Percentiles rank a stretch among this genome's conserved stretches.
Evolutionary conservation across 2,888 invertebrate species (phyloP).

Genomic region (Thysanoteuthis rhombus): DNA sequence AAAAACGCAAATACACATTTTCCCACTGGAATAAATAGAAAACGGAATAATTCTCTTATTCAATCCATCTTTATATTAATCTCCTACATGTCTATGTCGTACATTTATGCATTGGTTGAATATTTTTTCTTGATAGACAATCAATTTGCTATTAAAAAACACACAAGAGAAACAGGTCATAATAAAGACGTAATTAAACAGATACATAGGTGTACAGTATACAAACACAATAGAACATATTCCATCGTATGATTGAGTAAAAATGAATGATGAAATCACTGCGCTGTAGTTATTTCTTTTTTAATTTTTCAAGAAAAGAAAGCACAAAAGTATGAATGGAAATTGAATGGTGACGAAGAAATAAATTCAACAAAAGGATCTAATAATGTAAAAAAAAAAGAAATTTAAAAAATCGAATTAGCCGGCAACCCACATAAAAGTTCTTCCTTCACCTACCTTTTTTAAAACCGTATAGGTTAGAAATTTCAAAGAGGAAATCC

Average conservation of each 20-base stretch:
- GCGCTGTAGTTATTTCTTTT: neutral
- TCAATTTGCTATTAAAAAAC: too few relatives aligned
- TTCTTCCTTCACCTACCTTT: neutral
- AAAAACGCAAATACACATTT: neutral
- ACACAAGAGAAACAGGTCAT: too few relatives aligned
- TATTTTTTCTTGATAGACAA: too few relatives aligned
- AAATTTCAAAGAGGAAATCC: neutral
- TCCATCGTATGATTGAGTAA: neutral
- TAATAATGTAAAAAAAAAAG: neutral
- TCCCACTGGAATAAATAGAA: too few relatives aligned
- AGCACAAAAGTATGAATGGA: neutral
- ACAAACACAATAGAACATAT: neutral
- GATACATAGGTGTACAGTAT: too few relatives aligned
- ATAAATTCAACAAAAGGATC: neutral
- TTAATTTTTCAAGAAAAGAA: neutral
- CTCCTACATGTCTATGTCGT: too few relatives aligned
- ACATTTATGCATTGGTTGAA: too few relatives aligned
- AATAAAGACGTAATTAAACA: too few relatives aligned
- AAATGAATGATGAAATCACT: neutral
- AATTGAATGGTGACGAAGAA: neutral
- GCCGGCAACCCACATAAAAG: neutral
- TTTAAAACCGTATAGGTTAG: neutral
- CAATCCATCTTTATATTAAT: too few relatives aligned
- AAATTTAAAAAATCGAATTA: neutral
- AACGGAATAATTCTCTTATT: too few relatives aligned